phyloP scores from a whole-genome alignment of 2,113 vertebrate species.

The Odontesthes bonariensis region DNA sequence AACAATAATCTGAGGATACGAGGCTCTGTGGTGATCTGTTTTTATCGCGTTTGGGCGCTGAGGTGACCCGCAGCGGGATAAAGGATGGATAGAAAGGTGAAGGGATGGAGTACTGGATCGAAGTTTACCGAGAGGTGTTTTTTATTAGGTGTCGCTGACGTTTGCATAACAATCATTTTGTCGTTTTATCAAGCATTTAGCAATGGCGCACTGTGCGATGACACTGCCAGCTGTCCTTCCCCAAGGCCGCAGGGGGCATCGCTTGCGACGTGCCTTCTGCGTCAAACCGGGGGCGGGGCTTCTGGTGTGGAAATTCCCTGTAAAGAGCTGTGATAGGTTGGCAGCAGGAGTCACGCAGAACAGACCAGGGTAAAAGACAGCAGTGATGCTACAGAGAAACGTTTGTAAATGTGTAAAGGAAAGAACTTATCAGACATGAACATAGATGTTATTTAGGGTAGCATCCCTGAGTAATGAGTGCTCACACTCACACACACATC shows the following conservation, averaged over 20 bases:
- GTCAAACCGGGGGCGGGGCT: slow-evolving; percentile 80
- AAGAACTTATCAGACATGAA: slow-evolving; percentile 5
- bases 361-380: slow-evolving; percentile 23
- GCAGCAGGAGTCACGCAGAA: slow-evolving; percentile 44
- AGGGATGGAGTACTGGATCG: not conserved
- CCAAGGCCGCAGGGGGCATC: slow-evolving; percentile 72
- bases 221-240: slow-evolving; percentile 61
- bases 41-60: slow-evolving; percentile 20
- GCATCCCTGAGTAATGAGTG: not conserved
- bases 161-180: not conserved
- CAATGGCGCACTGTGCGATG: slow-evolving; percentile 38
- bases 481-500: slow-evolving; percentile 1
- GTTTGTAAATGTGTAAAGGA: slow-evolving; percentile 17
- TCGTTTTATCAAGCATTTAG: slow-evolving; percentile 9
- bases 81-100: not conserved
- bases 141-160: not conserved
- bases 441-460: slow-evolving; percentile 22
- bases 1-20: not conserved
- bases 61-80: slow-evolving; percentile 58
- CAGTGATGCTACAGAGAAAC: slow-evolving; percentile 34
- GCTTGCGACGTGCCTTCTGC: slow-evolving; percentile 70
- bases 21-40: slow-evolving; percentile 9
- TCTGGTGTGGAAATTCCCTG: slow-evolving; percentile 83
- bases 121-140: not conserved
- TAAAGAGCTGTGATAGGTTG: slow-evolving; percentile 74